These are phyloP conservation scores for Carollia perspicillata DNA, from an alignment of 2,113 vertebrate species.

Conservation along the genomic window DNA sequence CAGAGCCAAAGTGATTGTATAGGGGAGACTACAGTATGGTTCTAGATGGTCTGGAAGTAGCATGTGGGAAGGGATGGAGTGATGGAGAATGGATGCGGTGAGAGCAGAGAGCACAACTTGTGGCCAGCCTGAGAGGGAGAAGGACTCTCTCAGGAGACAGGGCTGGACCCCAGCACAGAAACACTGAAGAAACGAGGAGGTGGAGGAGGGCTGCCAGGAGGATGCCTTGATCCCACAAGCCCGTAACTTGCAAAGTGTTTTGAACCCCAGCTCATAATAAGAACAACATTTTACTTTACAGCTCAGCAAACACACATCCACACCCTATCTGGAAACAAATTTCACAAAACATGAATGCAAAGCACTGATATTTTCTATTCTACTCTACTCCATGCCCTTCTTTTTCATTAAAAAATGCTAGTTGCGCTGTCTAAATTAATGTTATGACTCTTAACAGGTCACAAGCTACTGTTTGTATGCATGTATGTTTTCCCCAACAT, in stretches of 20 bases:
- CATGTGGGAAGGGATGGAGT: not conserved
- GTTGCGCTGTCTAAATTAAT: not conserved
- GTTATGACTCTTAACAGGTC: not conserved
- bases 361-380: not conserved
- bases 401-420: not conserved
- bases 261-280: not conserved
- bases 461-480: not conserved
- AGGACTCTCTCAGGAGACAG: not conserved
- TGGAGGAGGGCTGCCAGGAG: fast-evolving
- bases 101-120: not conserved
- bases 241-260: not conserved
- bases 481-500: not conserved
- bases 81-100: not conserved
- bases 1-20: not conserved
- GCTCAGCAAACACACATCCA: not conserved
- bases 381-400: not conserved
- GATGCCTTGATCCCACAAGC: not conserved
- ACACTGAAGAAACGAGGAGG: not conserved
- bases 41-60: not conserved
- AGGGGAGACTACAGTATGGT: not conserved
- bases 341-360: not conserved
- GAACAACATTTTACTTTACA: not conserved
- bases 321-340: not conserved
- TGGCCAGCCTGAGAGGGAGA: too few relatives aligned
- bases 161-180: not conserved